These are phyloP conservation scores for Cololabis saira DNA, from an alignment of 2,113 vertebrate genomes.

Conservation along the genomic window DNA sequence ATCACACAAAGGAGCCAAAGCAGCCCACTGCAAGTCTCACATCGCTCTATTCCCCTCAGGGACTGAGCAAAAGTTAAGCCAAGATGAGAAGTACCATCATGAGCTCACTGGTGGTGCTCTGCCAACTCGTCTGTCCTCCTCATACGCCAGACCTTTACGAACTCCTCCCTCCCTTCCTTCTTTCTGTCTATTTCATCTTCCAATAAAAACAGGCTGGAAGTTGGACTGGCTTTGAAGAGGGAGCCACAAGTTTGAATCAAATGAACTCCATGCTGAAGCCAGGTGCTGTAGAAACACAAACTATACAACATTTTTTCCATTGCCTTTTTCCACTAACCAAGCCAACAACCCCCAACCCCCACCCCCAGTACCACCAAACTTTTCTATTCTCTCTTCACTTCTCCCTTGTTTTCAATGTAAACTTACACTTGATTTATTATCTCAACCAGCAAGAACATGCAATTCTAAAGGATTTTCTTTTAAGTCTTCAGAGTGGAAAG, in stretches of 20 bases:
- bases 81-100: constrained; percentile 48
- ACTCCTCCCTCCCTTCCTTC: not conserved
- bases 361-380: not conserved
- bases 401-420: no score
- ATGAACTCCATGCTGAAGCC: constrained; percentile 12
- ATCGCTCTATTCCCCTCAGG: not conserved
- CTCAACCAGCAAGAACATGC: no score
- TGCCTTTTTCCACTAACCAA: constrained; percentile 12
- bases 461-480: no score
- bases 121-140: constrained; percentile 27
- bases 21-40: not conserved
- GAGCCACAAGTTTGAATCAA: constrained; percentile 7
- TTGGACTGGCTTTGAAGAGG: constrained; percentile 10
- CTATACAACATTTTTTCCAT: not conserved
- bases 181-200: not conserved
- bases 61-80: constrained; percentile 37
- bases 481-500: no score
- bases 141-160: constrained; percentile 1
- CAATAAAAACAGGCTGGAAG: constrained; percentile 24
- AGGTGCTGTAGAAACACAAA: constrained; percentile 25
- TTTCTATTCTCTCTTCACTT: not conserved
- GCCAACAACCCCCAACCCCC: constrained; percentile 14
- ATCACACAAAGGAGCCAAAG: constrained; percentile 17
- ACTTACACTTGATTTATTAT: no score
- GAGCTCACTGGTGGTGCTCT: constrained; percentile 51